Evolutionary conservation across 2,888 invertebrate species (phyloP), one percentile per base, ranked within the genome.

Genomic region (Timema podura): DNA sequence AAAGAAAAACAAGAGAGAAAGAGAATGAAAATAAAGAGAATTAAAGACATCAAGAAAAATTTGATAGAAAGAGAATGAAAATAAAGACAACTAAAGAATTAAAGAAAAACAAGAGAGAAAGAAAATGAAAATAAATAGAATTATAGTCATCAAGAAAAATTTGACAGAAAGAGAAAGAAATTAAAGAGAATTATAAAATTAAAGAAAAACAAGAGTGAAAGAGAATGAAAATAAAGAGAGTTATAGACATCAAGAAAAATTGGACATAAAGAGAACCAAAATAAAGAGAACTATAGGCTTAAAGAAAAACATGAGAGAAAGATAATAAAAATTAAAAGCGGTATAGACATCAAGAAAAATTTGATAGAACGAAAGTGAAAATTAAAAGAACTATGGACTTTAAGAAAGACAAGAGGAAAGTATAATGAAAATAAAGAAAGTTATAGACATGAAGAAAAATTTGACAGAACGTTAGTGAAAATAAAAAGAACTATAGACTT

Each of bases 401-500:
- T 15, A 57, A 1, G 7, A 16, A 57, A 57, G 0, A 11, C 5
- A 1, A 11, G 9, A 44, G 69, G 72, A 74, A 71, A 70, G 70
- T 48, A 74, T 68, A 45, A 49, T 54, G 13, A 54, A 30, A 61
- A 47, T 51, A 54, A 54, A 49, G 65, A 69, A 49, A 49, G 49
- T 10, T 49, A 49, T 49, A 49, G 49, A 10, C 11, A 59, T 15
- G 9, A 44, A 64, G 16, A 64, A 11, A 44, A 16, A 54, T n/a
- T 15, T 7, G 57, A n/a, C n/a, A 48, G 59, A 72, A 46, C 66
- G 57, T 15, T 54, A 54, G 16, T 5, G 9, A 15, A 16, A 49
- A n/a, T 54, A 0, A 6, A 57, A 8, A 44, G 16, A 2, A n/a
- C 44, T n/a, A 48, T 30, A 64, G 57, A 59, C 45, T n/a, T 7